Evolutionary conservation across 1,140 invertebrate species (phyloP), one percentile per base, ranked within the genome.

Genomic region (Stratiolaelaps scimitus): DNA sequence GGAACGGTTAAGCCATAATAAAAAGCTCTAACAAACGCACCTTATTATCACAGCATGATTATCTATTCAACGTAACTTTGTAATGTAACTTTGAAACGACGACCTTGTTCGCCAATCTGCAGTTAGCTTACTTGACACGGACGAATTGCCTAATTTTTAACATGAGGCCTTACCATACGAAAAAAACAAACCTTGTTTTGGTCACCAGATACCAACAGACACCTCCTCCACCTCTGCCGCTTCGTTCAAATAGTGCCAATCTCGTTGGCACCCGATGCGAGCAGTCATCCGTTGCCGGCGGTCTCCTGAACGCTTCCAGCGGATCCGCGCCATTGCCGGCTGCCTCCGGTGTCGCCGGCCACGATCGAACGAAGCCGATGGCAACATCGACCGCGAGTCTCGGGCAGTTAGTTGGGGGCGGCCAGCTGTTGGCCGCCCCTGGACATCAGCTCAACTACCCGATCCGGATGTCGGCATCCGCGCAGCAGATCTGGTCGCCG

Each of bases 401-500:
- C 10, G 34, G 26, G 26, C 53, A 60, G 34, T 29, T 26, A 17
- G 34, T 15, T 2, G 53, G 23, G 23, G 34, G 53, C 34, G 26
- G 34, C 26, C 53, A 29, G 17, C 2, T 60, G 20, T 17, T 15
- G 20, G 34, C 53, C 26, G 53, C 26, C 26, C 34, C 53, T 15
- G 34, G 53, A 29, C 53, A 26, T 29, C 26, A 34, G 34, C 53
- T 60, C 26, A 29, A 29, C 26, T 26, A 34, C 23, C 53, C 53
- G 23, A 60, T 60, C 17, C 26, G 53, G 20, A 60, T 60, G 53
- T 60, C 53, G 26, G 53, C 53, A 34, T 60, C 53, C 15, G 53
- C 53, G 15, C 53, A 60, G 53, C 53, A 60, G 53, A 60, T 60
- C 53, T 60, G 53, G 53, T n/a, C n/a, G n/a, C 53, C 53, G 17